Base-by-base conservation (phyloP, 2,797 vertebrate genomes). In the Eulemur mongoz region DNA sequence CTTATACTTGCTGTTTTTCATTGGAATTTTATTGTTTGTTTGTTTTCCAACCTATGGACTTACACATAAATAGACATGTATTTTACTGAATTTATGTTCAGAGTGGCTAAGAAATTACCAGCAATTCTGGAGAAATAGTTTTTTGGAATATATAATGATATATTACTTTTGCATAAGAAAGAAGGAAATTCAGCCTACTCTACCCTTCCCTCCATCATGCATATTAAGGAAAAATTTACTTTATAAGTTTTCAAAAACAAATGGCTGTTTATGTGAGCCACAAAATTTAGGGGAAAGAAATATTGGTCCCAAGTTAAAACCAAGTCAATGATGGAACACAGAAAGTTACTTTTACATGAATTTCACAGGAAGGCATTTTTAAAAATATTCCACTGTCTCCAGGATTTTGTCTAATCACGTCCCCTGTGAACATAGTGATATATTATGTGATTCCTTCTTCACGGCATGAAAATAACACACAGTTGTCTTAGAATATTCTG, bases 61-160 rank as follows among this genome's bases (percentile, higher is more conserved):
- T 14, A 79, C 30, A 75, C 18, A 61, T 75, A 90, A 91, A 86
- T 15, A 85, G 13, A 91, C 27, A 22, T 5, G 0, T 35, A 32
- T 79, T 82, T 88, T 91, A 86, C 38, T 93, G 81, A 89, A 91
- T 91, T 91, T 89, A 35, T 94, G 52, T 86, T 86, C 30, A 61
- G 32, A 73, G n/a, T 85, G 30, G 14, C 8, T 73, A 76, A 93
- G 11, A 50, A 22, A 32, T 9, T 92, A 22, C 30, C 14, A 5
- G 20, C 20, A 87, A 93, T 92, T 94, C 25, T 83, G 5, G 18
- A 59, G 38, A 27, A 78, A 59, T 59, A 45, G 54, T 91, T 6
- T 70, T 80, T 80, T 84, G 59, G 30, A 52, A 80, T 57, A 59
- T 27, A 45, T 25, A 69, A 88, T n/a, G 5, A 88, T 35, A 57